phyloP scores from a whole-genome alignment of 2,113 vertebrate species.

The rabbit (Oryctolagus cuniculus) region mOryCun1.1 NC_091435.1:29369001-29369500 shows the following conservation, averaged over 20 bases:
- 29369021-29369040: too few relatives aligned
- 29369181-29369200: not conserved
- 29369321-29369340: not conserved
- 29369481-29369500: too few relatives aligned
- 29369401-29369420: too few relatives aligned
- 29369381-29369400: not conserved
- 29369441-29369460: too few relatives aligned
- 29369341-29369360: not conserved
- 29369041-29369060: too few relatives aligned
- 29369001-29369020: too few relatives aligned
- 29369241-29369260: not conserved
- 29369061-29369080: too few relatives aligned
- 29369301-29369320: constrained; percentile 3
- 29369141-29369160: not conserved
- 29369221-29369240: constrained; percentile 23
- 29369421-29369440: too few relatives aligned
- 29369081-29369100: too few relatives aligned
- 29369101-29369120: too few relatives aligned
- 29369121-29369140: not conserved
- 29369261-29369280: constrained; percentile 9
- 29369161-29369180: not conserved
- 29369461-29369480: too few relatives aligned
- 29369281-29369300: not conserved
- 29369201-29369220: not conserved
- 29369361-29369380: not conserved